Conservation (phyloP, 2,888 invertebrate species). For the Dysmachus trigonus region DNA sequence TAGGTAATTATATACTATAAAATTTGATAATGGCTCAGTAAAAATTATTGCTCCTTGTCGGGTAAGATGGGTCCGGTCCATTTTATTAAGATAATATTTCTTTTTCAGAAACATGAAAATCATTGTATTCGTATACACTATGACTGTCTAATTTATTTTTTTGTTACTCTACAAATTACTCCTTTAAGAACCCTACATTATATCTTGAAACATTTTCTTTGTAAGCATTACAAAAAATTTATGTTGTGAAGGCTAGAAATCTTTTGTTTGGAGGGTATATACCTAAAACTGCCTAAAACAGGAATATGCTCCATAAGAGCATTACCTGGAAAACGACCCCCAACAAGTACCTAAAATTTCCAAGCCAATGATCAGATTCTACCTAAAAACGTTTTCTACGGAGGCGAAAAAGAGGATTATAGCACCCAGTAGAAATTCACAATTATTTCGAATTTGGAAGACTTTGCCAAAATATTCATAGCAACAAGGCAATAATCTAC, state of each 20-base stretch:
- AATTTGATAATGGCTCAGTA: not conserved
- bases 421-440: not conserved
- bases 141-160: not conserved
- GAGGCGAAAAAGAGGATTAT: not conserved
- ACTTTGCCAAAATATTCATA: not conserved
- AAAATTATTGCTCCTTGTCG: not conserved
- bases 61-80: not conserved
- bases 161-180: not conserved
- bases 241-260: not conserved
- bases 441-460: not conserved
- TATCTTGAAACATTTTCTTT: not conserved
- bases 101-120: not conserved
- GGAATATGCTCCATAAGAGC: not conserved
- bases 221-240: not conserved
- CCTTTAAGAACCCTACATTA: not conserved
- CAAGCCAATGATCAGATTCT: not conserved
- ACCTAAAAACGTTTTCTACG: not conserved
- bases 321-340: not conserved
- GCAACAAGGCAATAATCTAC: not conserved
- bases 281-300: not conserved
- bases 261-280: not conserved
- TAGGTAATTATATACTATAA: not conserved
- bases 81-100: not conserved
- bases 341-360: not conserved
- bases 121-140: not conserved